Evolutionary conservation across 2,888 invertebrate species (phyloP), one percentile per base, ranked within the genome.

Genomic region (Pseudococcus longispinus): DNA sequence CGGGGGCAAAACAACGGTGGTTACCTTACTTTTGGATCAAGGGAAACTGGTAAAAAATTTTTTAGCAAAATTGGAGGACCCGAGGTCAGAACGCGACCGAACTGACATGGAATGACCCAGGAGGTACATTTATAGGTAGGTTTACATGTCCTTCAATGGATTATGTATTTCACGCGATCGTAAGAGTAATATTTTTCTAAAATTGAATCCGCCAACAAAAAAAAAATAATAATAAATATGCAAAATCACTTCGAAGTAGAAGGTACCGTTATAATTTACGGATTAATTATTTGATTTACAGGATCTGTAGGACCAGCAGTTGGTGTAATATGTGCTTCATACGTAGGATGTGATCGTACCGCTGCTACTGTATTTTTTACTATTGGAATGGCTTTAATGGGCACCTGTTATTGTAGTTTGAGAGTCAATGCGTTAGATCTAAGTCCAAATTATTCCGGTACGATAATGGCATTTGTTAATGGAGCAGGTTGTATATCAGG

Each of bases 341-440:
- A 87, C 51, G 88, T 88, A 0, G 88, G 37, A 84, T 90, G 26
- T n/a, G 90, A 92, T 18, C 77, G 90, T 23, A 89, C 90, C 88
- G 90, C 92, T 83, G 92, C 93, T 8, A 91, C 92, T 70, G 88
- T 89, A 8, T 91, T 93, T 87, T 93, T 94, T 90, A 93, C 94
- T 85, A 90, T 93, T 44, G 93, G 92, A 44, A 93, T 94, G 93
- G 93, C 93, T 51, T 92, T 93, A 88, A 94, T 94, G 94, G 94
- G 94, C 1, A 93, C 93, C 0, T 94, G 93, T 90, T 94, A 94
- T 89, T 89, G 94, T 89, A 93, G 93, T 88, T 92, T 94, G 89
- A 93, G 94, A 90, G 93, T 94, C 87, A 94, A 94, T 90, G 92
- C 93, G 4, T 91, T 94, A 90, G 94, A 94, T 89, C 91, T 94